Percentiles rank a stretch among this genome's conserved stretches.
Evolutionary conservation across 2,888 invertebrate genomes (phyloP).

Genomic region (Nudaria mundana): DNA sequence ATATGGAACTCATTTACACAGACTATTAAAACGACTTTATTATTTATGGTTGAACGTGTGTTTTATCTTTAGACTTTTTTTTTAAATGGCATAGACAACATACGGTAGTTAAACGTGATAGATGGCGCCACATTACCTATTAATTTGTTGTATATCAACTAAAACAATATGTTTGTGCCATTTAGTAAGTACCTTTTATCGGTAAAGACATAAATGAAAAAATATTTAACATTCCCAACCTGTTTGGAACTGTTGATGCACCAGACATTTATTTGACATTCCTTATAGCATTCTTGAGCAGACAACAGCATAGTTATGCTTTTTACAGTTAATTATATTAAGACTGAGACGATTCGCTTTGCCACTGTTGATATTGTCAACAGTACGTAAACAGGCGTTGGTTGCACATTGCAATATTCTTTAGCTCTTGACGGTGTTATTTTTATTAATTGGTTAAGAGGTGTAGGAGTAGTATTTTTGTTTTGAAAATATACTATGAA

Average conservation of each 20-base stretch:
- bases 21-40: too few relatives aligned
- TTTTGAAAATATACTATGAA: not conserved
- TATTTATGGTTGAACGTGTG: too few relatives aligned
- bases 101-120: too few relatives aligned
- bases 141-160: too few relatives aligned
- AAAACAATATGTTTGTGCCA: too few relatives aligned
- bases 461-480: not conserved
- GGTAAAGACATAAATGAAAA: too few relatives aligned
- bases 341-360: conserved; percentile 67
- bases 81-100: too few relatives aligned
- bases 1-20: conserved; percentile 5
- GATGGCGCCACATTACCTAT: too few relatives aligned
- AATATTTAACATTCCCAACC: not conserved
- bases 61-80: not conserved
- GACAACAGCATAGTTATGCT: conserved; percentile 44
- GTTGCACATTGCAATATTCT: conserved; percentile 17
- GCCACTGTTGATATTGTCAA: conserved; percentile 69
- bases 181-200: too few relatives aligned
- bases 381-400: conserved; percentile 55
- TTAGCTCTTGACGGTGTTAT: not conserved
- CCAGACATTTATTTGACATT: conserved; percentile 54
- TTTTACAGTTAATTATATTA: conserved; percentile 44
- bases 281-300: conserved; percentile 49
- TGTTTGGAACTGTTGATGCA: conserved; percentile 16
- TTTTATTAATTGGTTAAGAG: conserved; percentile 2